A percentile compares a stretch with the other conserved stretches of the same genome.
These are phyloP conservation scores for Neoseiulus cucumeris DNA, from an alignment of 1,140 invertebrate species.

Conservation along the genomic window DNA sequence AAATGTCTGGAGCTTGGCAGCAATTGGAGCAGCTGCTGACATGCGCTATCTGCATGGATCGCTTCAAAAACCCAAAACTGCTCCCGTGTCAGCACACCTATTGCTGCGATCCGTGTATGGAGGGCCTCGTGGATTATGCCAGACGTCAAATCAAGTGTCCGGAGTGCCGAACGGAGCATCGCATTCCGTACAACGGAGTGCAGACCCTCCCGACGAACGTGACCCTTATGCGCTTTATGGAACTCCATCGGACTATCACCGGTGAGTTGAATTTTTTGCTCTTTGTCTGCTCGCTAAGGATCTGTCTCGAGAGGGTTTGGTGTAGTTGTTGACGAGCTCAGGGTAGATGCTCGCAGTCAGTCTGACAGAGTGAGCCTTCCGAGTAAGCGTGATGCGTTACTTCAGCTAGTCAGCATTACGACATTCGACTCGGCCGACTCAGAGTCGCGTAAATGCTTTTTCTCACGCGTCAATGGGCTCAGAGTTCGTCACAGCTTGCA, in stretches of 20 bases:
- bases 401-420: too few relatives aligned
- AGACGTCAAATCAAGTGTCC: constrained; percentile 91
- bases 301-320: constrained; percentile 21
- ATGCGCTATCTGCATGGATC: constrained; percentile 91
- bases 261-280: constrained; percentile 71
- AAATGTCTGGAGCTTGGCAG: constrained; percentile 23
- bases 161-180: constrained; percentile 91
- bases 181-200: constrained; percentile 85
- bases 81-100: constrained; percentile 98
- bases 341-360: background rate
- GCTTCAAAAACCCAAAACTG: constrained; percentile 87
- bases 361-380: too few relatives aligned
- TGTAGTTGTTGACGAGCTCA: constrained; percentile 22
- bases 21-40: constrained; percentile 93
- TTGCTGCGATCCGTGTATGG: constrained; percentile 94
- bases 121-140: constrained; percentile 84
- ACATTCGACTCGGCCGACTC: too few relatives aligned
- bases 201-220: constrained; percentile 90
- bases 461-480: too few relatives aligned
- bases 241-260: constrained; percentile 80
- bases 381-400: too few relatives aligned
- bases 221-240: constrained; percentile 78
- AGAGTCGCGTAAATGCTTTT: too few relatives aligned
- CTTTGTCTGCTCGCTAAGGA: constrained; percentile 33
- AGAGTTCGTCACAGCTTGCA: too few relatives aligned